These are phyloP conservation scores for Periplaneta americana DNA, from an alignment of 1,140 invertebrate species.

Conservation along the genomic window DNA sequence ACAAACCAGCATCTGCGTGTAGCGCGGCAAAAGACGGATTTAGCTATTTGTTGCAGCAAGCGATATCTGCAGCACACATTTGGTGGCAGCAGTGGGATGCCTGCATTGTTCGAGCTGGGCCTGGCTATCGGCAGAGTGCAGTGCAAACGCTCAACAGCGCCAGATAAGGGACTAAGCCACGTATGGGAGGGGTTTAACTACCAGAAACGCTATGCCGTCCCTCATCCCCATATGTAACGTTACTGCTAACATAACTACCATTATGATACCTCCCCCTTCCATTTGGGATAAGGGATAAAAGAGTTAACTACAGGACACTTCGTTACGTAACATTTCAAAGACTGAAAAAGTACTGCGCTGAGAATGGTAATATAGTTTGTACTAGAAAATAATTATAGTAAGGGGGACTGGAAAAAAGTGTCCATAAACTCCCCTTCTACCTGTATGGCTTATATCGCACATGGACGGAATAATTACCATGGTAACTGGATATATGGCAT, in stretches of 20 bases:
- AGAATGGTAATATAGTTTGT: not conserved
- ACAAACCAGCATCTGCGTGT: too few relatives aligned
- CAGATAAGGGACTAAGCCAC: not conserved
- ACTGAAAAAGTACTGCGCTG: not conserved
- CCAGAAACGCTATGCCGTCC: not conserved
- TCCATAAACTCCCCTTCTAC: not conserved
- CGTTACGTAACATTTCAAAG: not conserved
- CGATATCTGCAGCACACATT: too few relatives aligned
- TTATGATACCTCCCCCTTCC: too few relatives aligned
- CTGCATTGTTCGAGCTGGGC: too few relatives aligned
- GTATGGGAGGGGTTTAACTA: not conserved
- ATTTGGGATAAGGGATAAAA: not conserved
- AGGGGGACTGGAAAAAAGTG: not conserved
- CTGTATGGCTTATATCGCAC: not conserved
- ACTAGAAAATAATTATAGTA: not conserved
- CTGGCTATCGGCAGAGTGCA: not conserved
- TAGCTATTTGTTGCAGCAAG: too few relatives aligned
- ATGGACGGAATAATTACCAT: not conserved
- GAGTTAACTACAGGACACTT: not conserved
- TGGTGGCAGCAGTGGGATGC: too few relatives aligned
- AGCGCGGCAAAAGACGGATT: too few relatives aligned
- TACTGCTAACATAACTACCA: too few relatives aligned
- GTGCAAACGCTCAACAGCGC: not conserved
- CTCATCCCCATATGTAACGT: not conserved
- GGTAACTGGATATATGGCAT: not conserved